phyloP scores from a whole-genome alignment of 2,888 invertebrate genomes.

The Machimus rusticus region DNA sequence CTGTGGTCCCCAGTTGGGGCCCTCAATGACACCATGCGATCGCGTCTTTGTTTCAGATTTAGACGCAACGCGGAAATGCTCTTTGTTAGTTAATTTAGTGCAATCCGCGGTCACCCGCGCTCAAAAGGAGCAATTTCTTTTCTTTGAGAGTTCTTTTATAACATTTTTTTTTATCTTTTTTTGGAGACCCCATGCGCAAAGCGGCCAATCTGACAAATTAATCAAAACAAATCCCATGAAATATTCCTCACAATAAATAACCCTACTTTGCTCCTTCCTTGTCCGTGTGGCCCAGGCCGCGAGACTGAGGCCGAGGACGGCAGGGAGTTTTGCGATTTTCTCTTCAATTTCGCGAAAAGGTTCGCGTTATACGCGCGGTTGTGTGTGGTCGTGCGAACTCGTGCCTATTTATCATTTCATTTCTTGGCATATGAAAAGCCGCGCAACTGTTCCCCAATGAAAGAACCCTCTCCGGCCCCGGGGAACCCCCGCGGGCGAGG shows the following conservation, averaged over 20 bases:
- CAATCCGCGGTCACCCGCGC: not conserved
- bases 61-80: not conserved
- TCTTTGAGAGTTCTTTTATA: not conserved
- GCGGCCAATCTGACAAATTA: slow-evolving; percentile 43
- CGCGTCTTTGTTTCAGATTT: not conserved
- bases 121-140: not conserved
- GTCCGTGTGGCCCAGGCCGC: not conserved
- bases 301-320: not conserved
- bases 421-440: slow-evolving; percentile 32
- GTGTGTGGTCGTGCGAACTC: slow-evolving; percentile 32
- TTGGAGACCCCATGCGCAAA: not conserved
- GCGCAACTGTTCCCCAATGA: not conserved
- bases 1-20: not conserved
- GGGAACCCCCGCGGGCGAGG: not conserved
- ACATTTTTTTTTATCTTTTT: not conserved
- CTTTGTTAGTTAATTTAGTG: not conserved
- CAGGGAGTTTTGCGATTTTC: slow-evolving; percentile 17
- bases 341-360: slow-evolving; percentile 1
- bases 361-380: not conserved
- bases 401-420: slow-evolving; percentile 38
- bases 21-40: not conserved
- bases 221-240: slow-evolving; percentile 45
- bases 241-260: slow-evolving; percentile 42
- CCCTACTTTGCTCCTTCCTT: slow-evolving; percentile 18
- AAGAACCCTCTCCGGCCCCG: not conserved